phyloP scores from a whole-genome alignment of 1,140 invertebrate species.

The Drosophila nannoptera region DNA sequence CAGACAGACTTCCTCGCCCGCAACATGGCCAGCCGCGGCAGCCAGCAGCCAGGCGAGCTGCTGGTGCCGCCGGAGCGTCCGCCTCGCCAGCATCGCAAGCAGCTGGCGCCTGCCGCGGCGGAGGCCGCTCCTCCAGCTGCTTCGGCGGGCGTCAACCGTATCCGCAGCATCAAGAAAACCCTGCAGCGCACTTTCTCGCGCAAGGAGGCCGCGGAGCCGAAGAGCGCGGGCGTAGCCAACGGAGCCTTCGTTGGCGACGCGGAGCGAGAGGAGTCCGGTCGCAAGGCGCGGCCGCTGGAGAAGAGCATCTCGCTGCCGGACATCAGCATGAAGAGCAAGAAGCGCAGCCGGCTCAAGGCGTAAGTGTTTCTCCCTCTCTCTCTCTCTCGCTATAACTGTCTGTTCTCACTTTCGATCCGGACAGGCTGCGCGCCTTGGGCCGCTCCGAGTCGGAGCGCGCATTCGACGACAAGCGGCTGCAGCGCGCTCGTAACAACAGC shows the following conservation, averaged over 20 bases:
- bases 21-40: constrained; percentile 49
- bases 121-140: constrained; percentile 1
- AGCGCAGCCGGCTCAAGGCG: constrained; percentile 84
- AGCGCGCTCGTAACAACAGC: constrained; percentile 83
- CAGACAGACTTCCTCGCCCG: constrained; percentile 76
- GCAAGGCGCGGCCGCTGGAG: constrained; percentile 81
- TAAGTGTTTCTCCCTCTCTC: constrained; percentile 79
- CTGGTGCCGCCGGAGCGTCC: constrained; percentile 59
- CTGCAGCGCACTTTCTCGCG: constrained; percentile 81
- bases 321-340: constrained; percentile 86
- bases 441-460: constrained; percentile 89
- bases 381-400: neutral
- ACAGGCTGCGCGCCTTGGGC: constrained; percentile 82
- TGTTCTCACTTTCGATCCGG: neutral
- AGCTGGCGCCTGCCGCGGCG: neutral
- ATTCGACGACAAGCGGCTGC: constrained; percentile 85
- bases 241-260: constrained; percentile 81
- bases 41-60: constrained; percentile 14
- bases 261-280: constrained; percentile 32
- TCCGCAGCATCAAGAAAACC: constrained; percentile 80
- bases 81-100: constrained; percentile 72
- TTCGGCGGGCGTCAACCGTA: constrained; percentile 63
- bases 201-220: constrained; percentile 79
- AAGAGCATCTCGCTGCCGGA: constrained; percentile 91
- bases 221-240: constrained; percentile 80